Conservation (phyloP, 2,113 vertebrate genomes). For the Sapajus apella region DNA sequence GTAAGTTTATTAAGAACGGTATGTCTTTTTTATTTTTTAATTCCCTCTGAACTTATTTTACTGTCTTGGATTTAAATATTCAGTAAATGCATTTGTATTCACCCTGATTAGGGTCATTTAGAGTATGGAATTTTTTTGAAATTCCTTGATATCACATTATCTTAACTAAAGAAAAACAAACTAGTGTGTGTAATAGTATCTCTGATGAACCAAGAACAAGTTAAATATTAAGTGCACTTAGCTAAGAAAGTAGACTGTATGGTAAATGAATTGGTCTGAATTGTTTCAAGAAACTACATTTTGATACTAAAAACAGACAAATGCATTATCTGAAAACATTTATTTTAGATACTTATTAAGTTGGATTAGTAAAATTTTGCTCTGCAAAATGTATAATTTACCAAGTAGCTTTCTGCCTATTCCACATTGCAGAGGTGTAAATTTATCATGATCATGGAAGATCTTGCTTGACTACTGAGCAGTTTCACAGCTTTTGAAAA, state of each 20-base stretch:
- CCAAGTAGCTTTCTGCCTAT: neutral
- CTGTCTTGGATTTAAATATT: slow-evolving; percentile 10
- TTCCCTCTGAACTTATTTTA: neutral
- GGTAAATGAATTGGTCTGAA: neutral
- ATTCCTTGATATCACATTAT: neutral
- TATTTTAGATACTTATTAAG: neutral
- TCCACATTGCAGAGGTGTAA: neutral
- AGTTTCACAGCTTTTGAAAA: neutral
- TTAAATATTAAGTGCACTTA: neutral
- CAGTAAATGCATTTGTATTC: neutral
- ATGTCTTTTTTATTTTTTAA: slow-evolving; percentile 9
- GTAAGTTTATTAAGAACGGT: neutral
- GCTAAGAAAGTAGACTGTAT: neutral
- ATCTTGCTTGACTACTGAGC: neutral
- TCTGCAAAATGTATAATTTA: neutral
- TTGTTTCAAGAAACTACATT: neutral
- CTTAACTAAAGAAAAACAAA: slow-evolving; percentile 32
- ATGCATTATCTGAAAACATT: neutral
- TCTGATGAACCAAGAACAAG: neutral
- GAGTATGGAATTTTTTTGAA: neutral
- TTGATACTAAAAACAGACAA: neutral
- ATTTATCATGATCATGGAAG: neutral
- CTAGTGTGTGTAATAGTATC: neutral
- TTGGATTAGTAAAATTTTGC: neutral
- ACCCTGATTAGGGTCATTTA: neutral